A percentile compares a stretch with the other conserved stretches of the same genome.
phyloP scores from a whole-genome alignment of 2,888 invertebrate genomes.

The Ptychoptera contaminata region DNA sequence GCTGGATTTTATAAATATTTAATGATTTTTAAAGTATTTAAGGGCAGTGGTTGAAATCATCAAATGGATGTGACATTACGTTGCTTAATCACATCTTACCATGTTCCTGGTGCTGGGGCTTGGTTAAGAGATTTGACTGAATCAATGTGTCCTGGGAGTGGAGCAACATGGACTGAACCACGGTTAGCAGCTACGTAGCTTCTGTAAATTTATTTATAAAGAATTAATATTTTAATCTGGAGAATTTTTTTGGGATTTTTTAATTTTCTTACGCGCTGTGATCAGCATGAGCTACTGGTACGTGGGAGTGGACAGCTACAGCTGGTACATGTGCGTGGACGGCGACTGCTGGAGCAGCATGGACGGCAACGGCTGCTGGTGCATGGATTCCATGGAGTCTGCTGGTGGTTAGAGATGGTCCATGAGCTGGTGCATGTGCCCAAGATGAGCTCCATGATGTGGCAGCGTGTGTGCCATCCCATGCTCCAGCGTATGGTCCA shows the following conservation, averaged over 20 bases:
- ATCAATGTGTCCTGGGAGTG: slow-evolving; percentile 17
- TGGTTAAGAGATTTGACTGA: slow-evolving; percentile 26
- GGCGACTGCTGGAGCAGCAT: not conserved
- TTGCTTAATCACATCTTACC: not conserved
- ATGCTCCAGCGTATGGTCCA: not conserved
- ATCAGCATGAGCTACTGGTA: slow-evolving; percentile 7
- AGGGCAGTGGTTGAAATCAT: no score
- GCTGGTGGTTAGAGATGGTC: not conserved
- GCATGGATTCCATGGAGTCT: not conserved
- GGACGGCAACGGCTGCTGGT: not conserved
- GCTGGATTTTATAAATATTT: no score
- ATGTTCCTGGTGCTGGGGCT: slow-evolving; percentile 11
- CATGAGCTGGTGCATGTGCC: not conserved
- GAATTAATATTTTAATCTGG: no score
- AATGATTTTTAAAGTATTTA: no score
- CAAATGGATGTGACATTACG: no score
- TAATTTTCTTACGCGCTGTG: not conserved
- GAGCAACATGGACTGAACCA: slow-evolving; percentile 3
- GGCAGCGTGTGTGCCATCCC: not conserved
- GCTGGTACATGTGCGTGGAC: slow-evolving; percentile 14
- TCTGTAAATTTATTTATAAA: slow-evolving; percentile 8
- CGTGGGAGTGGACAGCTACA: slow-evolving; percentile 13
- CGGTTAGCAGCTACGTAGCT: slow-evolving; percentile 16
- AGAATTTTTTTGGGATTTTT: no score
- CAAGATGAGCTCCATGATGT: not conserved